Evolutionary conservation across 2,888 invertebrate genomes (phyloP).

Genomic region (Serripes groenlandicus): DNA sequence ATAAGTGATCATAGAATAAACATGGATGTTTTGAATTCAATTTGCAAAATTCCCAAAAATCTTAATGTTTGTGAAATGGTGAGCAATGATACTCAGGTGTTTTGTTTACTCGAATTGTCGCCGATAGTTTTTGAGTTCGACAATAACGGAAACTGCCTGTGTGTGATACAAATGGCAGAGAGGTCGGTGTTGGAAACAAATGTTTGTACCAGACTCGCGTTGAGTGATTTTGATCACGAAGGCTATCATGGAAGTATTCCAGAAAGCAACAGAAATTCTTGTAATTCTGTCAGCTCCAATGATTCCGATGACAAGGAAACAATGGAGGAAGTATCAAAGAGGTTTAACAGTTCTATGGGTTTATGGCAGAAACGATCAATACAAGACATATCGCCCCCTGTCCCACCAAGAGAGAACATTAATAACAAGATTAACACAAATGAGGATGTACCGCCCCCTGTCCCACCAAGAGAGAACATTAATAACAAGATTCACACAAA

Average conservation of each 20-base stretch:
- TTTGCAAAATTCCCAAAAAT: constrained; percentile 26
- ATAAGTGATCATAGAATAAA: constrained; percentile 42
- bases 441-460: background rate
- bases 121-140: constrained; percentile 60
- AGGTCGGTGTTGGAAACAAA: constrained; percentile 29
- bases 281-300: constrained; percentile 1
- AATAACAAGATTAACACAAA: background rate
- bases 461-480: background rate
- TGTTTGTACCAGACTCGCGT: constrained; percentile 42
- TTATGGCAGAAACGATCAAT: background rate
- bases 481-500: no score
- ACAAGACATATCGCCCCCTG: background rate
- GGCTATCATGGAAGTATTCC: constrained; percentile 14
- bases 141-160: constrained; percentile 46
- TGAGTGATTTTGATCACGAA: constrained; percentile 25
- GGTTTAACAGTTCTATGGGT: constrained; percentile 7
- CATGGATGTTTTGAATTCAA: constrained; percentile 26
- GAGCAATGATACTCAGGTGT: constrained; percentile 28
- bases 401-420: constrained; percentile 14
- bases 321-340: background rate
- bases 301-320: constrained; percentile 3
- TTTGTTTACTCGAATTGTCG: constrained; percentile 40
- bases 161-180: constrained; percentile 52
- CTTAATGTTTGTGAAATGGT: constrained; percentile 36
- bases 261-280: background rate